Evolutionary conservation across 2,888 invertebrate species (phyloP).

Genomic region (Caenorhabditis plicata): DNA sequence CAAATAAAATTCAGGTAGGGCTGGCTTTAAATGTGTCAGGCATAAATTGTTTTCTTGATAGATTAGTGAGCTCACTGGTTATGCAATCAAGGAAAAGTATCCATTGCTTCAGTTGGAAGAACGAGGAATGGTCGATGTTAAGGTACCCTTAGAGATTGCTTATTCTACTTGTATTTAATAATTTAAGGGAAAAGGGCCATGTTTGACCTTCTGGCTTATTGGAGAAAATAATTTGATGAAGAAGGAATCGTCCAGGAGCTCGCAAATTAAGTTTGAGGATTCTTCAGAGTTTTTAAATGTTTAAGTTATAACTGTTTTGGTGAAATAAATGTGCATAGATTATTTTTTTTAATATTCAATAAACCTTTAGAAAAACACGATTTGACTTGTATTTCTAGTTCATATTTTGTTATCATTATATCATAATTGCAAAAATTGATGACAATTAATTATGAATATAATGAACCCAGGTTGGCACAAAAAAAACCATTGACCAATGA

Average conservation of each 20-base stretch:
- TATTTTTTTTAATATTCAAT: neutral
- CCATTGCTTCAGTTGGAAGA: slow-evolving; percentile 37
- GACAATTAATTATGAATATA: no score
- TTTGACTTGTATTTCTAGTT: no score
- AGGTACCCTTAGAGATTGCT: slow-evolving; percentile 26
- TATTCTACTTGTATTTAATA: slow-evolving; percentile 1
- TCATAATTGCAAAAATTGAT: no score
- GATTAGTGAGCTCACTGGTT: slow-evolving; percentile 31
- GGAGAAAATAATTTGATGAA: slow-evolving; percentile 28
- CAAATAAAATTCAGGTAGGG: slow-evolving; percentile 46
- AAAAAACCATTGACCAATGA: no score
- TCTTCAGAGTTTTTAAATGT: no score
- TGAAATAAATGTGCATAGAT: slow-evolving; percentile 1
- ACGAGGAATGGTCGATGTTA: slow-evolving; percentile 42
- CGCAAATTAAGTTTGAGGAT: slow-evolving; percentile 28
- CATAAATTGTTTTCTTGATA: no score
- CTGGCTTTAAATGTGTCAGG: no score
- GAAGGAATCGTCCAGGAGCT: slow-evolving; percentile 11
- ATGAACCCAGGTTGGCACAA: no score
- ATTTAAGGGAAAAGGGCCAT: slow-evolving; percentile 42
- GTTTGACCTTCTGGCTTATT: slow-evolving; percentile 38
- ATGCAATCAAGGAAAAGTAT: slow-evolving; percentile 24
- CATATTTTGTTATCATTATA: no score
- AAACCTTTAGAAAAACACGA: slow-evolving; percentile 10
- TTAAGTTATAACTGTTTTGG: no score